phyloP scores from a whole-genome alignment of 2,113 vertebrate species.

The Proterorhinus semilunaris region DNA sequence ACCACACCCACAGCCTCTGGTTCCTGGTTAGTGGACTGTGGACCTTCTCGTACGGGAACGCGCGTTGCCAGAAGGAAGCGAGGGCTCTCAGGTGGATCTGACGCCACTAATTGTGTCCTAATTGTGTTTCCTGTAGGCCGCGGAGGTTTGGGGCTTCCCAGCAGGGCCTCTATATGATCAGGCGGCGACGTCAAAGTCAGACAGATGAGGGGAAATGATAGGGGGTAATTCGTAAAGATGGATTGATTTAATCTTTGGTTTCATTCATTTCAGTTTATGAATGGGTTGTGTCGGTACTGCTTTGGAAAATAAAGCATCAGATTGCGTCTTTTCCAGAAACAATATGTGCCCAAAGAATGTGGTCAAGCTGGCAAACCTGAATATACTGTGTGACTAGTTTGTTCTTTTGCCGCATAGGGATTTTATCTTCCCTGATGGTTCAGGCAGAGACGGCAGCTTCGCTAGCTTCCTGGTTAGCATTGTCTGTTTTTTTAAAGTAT shows the following conservation, averaged over 20 bases:
- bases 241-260: not conserved
- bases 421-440: too few relatives aligned
- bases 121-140: conserved; percentile 39
- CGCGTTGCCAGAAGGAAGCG: conserved; percentile 28
- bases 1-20: too few relatives aligned
- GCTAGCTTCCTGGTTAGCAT: too few relatives aligned
- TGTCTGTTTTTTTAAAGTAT: too few relatives aligned
- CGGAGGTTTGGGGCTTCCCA: conserved; percentile 31
- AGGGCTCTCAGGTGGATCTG: conserved; percentile 53
- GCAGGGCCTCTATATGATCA: not conserved
- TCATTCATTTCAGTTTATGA: not conserved
- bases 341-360: too few relatives aligned
- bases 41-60: conserved; percentile 28
- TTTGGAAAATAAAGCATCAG: not conserved
- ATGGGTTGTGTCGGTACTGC: too few relatives aligned
- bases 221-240: not conserved
- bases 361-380: too few relatives aligned
- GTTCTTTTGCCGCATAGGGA: too few relatives aligned
- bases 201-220: conserved; percentile 1
- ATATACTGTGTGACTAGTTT: too few relatives aligned
- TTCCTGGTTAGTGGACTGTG: not conserved
- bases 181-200: not conserved
- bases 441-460: too few relatives aligned
- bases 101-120: conserved; percentile 48
- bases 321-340: too few relatives aligned